Evolutionary conservation across 2,113 vertebrate species (phyloP), one percentile per base, ranked within the genome.

Genomic region (Phocoena phocoena): DNA sequence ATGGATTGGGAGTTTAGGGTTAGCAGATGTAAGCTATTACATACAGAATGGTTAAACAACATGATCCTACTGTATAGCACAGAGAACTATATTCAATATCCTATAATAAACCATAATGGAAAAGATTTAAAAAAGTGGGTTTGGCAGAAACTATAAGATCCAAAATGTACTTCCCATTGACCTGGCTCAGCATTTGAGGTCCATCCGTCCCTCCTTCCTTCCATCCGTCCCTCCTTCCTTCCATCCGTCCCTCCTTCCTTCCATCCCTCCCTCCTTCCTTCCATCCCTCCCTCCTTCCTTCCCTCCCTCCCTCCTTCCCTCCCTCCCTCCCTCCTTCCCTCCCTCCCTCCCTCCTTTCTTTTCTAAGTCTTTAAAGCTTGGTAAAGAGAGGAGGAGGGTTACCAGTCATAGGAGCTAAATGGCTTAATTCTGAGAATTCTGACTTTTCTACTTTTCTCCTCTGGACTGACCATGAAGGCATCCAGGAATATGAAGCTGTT

Each of bases 321-420:
- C 13, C 11, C 5, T 53, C 11, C 47, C 1, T 79, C 1, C 23
- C 11, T 25, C 23, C 8, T 0, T 25, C 23, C 23, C 7, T 25
- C 62, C 62, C 12, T 25, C 62, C 62, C 12, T 65, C 6, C 26
- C 5, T 65, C 63, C 26, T 26, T 82, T 76, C 33, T 20, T 28
- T 60, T 23, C 8, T 33, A 21, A 55, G 44, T 67, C 15, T 77
- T 41, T 36, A 47, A 76, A 83, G 5, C 17, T 70, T 65, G 25
- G 33, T 68, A 44, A 95, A 92, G 15, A 26, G 23, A 68, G 7
- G 50, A 6, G 36, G 36, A 90, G 2, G n/a, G 14, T 55, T 86
- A 63, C 18, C 33, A 81, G 11, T 53, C 38, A 55, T 18, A 55
- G 33, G 18, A 36, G 23, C 18, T 55, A 60, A 95, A 6, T 33